These are phyloP conservation scores for Sparus aurata DNA, from an alignment of 2,797 vertebrate species.

Conservation along the genomic window DNA sequence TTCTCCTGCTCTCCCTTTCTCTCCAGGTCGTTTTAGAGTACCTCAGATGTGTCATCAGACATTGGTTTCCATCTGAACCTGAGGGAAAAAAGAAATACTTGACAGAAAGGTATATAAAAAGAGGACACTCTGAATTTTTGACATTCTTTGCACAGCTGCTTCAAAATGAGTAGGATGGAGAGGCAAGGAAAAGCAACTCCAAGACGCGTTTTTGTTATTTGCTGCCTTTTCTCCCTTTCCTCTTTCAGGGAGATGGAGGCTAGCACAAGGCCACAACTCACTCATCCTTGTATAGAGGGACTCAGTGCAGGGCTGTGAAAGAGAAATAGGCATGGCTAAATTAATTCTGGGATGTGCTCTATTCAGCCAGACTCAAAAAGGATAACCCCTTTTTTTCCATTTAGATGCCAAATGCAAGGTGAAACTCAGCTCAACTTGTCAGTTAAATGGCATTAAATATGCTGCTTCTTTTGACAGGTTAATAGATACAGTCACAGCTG, in stretches of 20 bases:
- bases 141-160: slow-evolving; percentile 82
- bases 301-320: slow-evolving; percentile 71
- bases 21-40: slow-evolving; percentile 76
- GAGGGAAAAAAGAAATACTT: slow-evolving; percentile 83
- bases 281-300: slow-evolving; percentile 79
- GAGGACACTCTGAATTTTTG: slow-evolving; percentile 83
- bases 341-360: slow-evolving; percentile 78
- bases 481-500: slow-evolving; percentile 44
- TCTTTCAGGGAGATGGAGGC: slow-evolving; percentile 79
- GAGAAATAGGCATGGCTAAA: slow-evolving; percentile 76
- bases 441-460: slow-evolving; percentile 65
- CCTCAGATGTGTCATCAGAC: slow-evolving; percentile 87
- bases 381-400: slow-evolving; percentile 72
- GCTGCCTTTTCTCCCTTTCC: slow-evolving; percentile 77
- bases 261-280: slow-evolving; percentile 80
- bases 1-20: slow-evolving; percentile 70
- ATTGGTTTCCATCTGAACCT: slow-evolving; percentile 84
- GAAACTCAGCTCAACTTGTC: slow-evolving; percentile 64
- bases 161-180: slow-evolving; percentile 81
- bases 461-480: slow-evolving; percentile 52
- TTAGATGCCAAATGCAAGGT: slow-evolving; percentile 73
- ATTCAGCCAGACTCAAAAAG: slow-evolving; percentile 75
- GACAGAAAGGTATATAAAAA: slow-evolving; percentile 84
- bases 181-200: slow-evolving; percentile 78
- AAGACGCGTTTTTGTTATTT: slow-evolving; percentile 75